Percentiles rank a stretch among this genome's conserved stretches.
Conservation (phyloP, 1,140 invertebrate genomes). For the Nixonia krombeini region DNA sequence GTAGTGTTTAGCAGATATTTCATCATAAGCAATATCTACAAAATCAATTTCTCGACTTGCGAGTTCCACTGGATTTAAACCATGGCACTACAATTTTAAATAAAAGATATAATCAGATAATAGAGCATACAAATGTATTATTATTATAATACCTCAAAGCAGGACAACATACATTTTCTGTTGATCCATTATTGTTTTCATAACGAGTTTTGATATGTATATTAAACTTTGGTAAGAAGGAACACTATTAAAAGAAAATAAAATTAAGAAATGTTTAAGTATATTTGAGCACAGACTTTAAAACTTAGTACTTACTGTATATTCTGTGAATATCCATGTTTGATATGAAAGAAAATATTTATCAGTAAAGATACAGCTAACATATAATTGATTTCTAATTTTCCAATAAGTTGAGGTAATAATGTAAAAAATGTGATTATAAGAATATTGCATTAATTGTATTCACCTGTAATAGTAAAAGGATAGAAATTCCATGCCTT, state of each 20-base stretch:
- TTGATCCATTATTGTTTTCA: constrained; percentile 90
- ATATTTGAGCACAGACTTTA: constrained; percentile 6
- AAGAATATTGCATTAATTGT: no score
- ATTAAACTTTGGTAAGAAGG: constrained; percentile 90
- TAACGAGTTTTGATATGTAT: constrained; percentile 92
- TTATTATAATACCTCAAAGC: no score
- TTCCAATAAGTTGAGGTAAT: no score
- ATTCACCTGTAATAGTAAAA: constrained; percentile 86
- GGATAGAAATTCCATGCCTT: constrained; percentile 97
- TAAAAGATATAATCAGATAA: constrained; percentile 14
- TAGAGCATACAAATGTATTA: constrained; percentile 61
- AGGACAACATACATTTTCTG: constrained; percentile 94
- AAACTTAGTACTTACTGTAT: constrained; percentile 76
- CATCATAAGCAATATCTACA: constrained; percentile 91
- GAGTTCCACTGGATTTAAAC: constrained; percentile 81
- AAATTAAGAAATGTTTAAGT: constrained; percentile 37
- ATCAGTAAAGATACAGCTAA: constrained; percentile 11
- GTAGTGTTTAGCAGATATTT: constrained; percentile 87
- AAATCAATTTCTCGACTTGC: constrained; percentile 82
- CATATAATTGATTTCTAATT: no score
- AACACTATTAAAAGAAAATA: constrained; percentile 80
- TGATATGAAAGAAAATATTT: constrained; percentile 54
- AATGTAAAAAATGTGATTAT: no score
- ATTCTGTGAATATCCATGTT: constrained; percentile 68
- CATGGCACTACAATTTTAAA: constrained; percentile 78